Base-by-base conservation (phyloP, 2,888 invertebrate genomes). In the Marasmarcha lunaedactyla region DNA sequence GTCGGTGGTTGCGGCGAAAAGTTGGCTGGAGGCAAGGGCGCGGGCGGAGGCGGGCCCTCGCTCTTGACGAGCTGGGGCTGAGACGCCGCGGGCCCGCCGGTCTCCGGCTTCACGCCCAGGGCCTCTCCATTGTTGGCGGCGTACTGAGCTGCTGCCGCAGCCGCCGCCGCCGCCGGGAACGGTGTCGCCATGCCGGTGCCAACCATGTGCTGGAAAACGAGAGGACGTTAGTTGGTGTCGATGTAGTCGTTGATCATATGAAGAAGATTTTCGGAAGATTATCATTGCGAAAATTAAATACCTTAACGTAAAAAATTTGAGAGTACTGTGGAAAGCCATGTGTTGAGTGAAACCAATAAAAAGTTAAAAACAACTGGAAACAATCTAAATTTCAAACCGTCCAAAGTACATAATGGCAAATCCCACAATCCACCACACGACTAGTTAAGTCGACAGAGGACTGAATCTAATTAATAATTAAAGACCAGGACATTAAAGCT, bases 141-240 rank as follows among this genome's bases (percentile, higher is more conserved):
- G 66, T 86, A 85, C 40, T 87, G 87, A 49, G 87, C 86, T 51
- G 86, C 87, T 43, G 86, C 87, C 58, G 87, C 85, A 54, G 87
- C 86, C 59, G 87, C 85, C 61, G 86, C 85, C 70, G 87, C 88
- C 72, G 87, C 86, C 55, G 87, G 86, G 73, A 89, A 90, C 78
- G 89, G 89, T 84, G 85, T 85, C 79, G 89, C 88, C 89, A 93
- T 92, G 71, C 93, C 93, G 86, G 93, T 91, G 86, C 94, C 94
- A 85, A 95, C 94, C 93, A 94, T 93, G 88, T 94, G 94, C 94
- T 94, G 89, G 27, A 90, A 90, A 52, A 63, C 59, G 58, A 59
- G 42, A 53, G 6, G 14, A 35, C 14, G 14, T 2, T 33, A 2
- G 11, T 14, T 34, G n/a, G 10, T 11, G 13, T 12, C 33, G 13